Evolutionary conservation across 2,888 invertebrate genomes (phyloP).

Genomic region (Apamea anceps): DNA sequence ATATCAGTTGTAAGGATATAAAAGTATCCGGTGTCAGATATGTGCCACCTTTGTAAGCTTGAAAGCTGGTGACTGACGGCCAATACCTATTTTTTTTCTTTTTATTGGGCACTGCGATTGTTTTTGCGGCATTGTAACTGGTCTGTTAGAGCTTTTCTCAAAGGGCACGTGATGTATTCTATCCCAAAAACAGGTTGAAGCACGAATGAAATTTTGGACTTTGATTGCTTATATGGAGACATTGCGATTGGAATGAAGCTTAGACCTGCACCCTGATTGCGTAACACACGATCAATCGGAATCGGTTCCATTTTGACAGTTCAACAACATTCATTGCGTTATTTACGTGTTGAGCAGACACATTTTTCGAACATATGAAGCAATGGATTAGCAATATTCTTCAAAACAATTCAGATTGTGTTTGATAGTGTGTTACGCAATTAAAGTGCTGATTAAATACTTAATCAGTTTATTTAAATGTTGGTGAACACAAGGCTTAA

Average conservation of each 20-base stretch:
- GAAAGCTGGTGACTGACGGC: neutral
- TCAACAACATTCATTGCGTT: neutral
- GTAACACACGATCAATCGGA: neutral
- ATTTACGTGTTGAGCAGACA: neutral
- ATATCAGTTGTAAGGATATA: neutral
- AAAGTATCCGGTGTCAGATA: neutral
- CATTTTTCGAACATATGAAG: neutral
- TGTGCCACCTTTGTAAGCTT: neutral
- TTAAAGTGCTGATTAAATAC: neutral
- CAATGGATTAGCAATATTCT: neutral
- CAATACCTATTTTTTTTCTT: too few species aligned
- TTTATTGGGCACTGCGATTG: neutral
- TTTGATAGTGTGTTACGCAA: neutral
- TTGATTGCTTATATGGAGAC: rapidly evolving
- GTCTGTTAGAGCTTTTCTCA: neutral
- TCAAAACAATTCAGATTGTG: neutral
- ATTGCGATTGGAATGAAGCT: neutral
- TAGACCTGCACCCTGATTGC: neutral
- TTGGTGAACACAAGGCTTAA: neutral
- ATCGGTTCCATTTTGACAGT: neutral
- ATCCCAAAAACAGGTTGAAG: neutral
- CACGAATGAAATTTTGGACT: neutral
- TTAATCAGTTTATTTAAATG: neutral
- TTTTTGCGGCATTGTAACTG: neutral
- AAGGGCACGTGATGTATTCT: neutral